Evolutionary conservation across 2,888 invertebrate genomes (phyloP), one percentile per base, ranked within the genome.

Genomic region (Chloroclystis v-ata): DNA sequence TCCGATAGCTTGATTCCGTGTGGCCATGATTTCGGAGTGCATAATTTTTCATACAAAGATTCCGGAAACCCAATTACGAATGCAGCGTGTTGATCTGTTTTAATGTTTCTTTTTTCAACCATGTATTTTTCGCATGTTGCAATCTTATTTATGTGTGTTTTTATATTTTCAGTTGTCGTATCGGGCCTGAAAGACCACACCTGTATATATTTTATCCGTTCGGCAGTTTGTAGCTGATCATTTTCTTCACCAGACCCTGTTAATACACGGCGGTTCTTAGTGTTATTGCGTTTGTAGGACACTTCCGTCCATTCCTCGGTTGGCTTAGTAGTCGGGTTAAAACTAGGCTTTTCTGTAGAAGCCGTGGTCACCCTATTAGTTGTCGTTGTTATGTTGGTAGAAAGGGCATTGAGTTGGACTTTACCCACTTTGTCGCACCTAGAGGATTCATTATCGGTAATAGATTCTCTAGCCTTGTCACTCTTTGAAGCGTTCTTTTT

Each of bases 11-110:
- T 43, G 3, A 46, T 20, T 20, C 49, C 41, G 2, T 20, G 39
- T 28, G 50, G 50, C 50, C 50, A 50, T 14, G 32, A 28, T 4
- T 35, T 12, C 7, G 50, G 39, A 5, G 38, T 12, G 4, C 20
- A 46, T 9, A 50, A 11, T 7, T 5, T 2, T 1, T 43, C 25
- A 14, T 43, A 37, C 11, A 43, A 7, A 0, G 28, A 13, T 10
- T 37, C 43, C 8, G 46, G 50, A 10, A 43, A 39, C 11, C 50
- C 46, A 1, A 47, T 50, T 1, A 43, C 40, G n/a, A 46, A 50
- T 4, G 42, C 43, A 0, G 50, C 43, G 20, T 50, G 50, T 25
- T 14, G 10, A 10, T 37, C 24, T 0, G 46, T 50, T 12, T 11
- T 28, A 5, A 50, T 43, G 5, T 37, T 14, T 4, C 50, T 35